Base-by-base conservation (phyloP, 1,140 invertebrate genomes). In the Ericerus pela region DNA sequence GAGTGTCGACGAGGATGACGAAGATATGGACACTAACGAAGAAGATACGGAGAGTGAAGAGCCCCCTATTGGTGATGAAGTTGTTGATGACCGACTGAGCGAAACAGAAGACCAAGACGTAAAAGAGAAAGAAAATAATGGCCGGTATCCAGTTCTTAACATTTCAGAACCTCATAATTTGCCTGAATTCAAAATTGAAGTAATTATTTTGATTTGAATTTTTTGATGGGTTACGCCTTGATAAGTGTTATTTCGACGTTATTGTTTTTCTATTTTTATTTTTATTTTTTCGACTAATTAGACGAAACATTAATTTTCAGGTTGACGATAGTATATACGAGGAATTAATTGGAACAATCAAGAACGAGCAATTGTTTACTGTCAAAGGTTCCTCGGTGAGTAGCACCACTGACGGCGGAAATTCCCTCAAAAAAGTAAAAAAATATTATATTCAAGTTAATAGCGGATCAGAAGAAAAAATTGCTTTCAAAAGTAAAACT, bases 311-410 rank as follows among this genome's bases (percentile, higher is more conserved):
- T 47, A 8, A 47, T 10, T 41, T 10, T 16, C 14, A 47, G 41
- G 41, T 47, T 4, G 41, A 47, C 41, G 41, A 24, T 22, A 47
- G 41, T 24, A 47, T 47, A 24, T 47, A 47, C 41, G 41, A 47
- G 26, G 41, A 47, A 47, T 14, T 47, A 20, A 47, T 47, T 24
- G 41, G 41, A 18, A 47, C 20, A 8, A 47, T 47, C 18, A 24
- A 47, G 26, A 47, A 14, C 20, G 41, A 47, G 16, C 41, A 47
- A 14, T 47, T 47, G 14, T 47, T 47, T 24, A 47, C 41, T 16
- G 26, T 24, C 4, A 20, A 22, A 18, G 36, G 36, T 6, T 38
- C 36, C n/a, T n/a, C 31, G 4, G 36, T 18, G 14, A 6, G n/a
- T 4, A 38, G 20, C 14, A n/a, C 4, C 36, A 22, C 16, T 3